Evolutionary conservation across 2,888 invertebrate species (phyloP).

Genomic region (Zelleria hepariella): DNA sequence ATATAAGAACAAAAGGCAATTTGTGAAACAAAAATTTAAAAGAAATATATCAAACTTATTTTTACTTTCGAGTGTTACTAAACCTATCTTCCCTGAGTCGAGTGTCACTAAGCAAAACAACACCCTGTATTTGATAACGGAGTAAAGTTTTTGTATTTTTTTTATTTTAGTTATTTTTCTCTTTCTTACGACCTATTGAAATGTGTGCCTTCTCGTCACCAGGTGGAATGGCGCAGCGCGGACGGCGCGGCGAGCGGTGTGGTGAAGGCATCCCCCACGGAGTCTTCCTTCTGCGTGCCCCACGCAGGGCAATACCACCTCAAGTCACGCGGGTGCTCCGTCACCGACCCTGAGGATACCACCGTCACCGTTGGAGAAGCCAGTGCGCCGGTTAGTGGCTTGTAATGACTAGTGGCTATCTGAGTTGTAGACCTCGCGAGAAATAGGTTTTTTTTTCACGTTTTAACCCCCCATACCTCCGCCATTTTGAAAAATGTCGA

Average conservation of each 20-base stretch:
- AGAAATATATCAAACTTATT: no score
- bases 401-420: constrained; percentile 7
- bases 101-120: no score
- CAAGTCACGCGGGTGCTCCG: constrained; percentile 85
- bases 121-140: background rate
- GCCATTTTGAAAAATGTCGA: no score
- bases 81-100: no score
- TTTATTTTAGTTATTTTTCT: background rate
- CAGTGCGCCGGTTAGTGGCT: constrained; percentile 26
- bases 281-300: constrained; percentile 81
- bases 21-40: no score
- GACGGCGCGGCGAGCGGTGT: constrained; percentile 25
- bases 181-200: no score
- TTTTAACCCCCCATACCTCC: no score
- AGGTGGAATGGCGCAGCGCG: constrained; percentile 55
- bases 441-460: no score
- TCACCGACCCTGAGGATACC: constrained; percentile 64
- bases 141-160: background rate
- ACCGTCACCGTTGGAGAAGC: constrained; percentile 21
- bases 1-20: no score
- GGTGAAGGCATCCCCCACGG: constrained; percentile 73
- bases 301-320: constrained; percentile 78
- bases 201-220: constrained; percentile 48
- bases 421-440: background rate
- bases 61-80: no score